Base-by-base conservation (phyloP, 2,113 vertebrate species). In the Trichechus manatus region DNA sequence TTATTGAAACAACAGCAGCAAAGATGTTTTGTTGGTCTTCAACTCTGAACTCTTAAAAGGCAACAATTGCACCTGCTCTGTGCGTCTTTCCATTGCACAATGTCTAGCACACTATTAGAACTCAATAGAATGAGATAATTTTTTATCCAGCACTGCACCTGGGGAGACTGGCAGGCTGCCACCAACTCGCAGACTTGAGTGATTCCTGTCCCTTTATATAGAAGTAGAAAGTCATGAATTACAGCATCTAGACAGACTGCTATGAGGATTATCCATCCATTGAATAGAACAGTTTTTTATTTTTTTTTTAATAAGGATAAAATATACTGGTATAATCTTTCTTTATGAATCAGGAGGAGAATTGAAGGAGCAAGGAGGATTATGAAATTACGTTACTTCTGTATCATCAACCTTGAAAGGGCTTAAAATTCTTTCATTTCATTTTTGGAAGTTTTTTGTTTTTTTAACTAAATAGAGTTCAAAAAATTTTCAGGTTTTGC, bases 101-200 rank as follows among this genome's bases (percentile, higher is more conserved):
- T 92, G 96, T 97, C 97, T 92, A 95, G 94, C 87, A 92, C 92
- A 88, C 92, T 87, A 85, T 97, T 97, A 93, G 89, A 95, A 97
- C 87, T 97, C 96, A 95, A 96, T 82, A 97, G 96, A 95, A 96
- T 93, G 94, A 97, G 96, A 95, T 93, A 93, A 93, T 97, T 95
- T 98, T 95, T 98, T 96, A 95, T 80, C 96, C 97, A 88, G 50
- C 72, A 19, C 84, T 83, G 95, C 97, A 97, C 97, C 97, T 98
- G 97, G 97, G 96, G 80, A 94, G 94, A 63, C 87, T 97, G 97
- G 97, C 97, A 94, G 66, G n/a, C 77, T 94, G 97, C 97, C 96
- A 97, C 95, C 94, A 92, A 64, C 84, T 74, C 88, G 87, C 87
- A 68, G 84, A 92, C 85, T 56, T 89, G n/a, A 80, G 77, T 86